Percentiles rank a stretch among this genome's conserved stretches.
These are phyloP conservation scores for Sitta carolinensis DNA, from an alignment of 2,797 vertebrate species.

Conservation along the genomic window DNA sequence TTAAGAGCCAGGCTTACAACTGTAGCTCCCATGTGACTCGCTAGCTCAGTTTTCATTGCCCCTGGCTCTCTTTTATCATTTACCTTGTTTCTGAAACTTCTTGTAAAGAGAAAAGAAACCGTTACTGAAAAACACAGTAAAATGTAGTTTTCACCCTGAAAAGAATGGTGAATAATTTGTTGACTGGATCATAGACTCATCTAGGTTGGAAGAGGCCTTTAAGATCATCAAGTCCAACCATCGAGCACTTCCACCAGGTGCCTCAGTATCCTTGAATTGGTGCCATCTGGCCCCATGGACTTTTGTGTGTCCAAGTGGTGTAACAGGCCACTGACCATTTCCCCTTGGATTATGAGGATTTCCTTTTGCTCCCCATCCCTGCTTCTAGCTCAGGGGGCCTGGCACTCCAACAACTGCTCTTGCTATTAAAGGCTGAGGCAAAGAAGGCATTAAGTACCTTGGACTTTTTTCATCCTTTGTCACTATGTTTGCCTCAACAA, in stretches of 20 bases:
- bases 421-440: not conserved
- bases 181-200: not conserved
- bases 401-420: not conserved
- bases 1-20: not conserved
- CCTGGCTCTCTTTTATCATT: slow-evolving; percentile 1
- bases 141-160: not conserved
- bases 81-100: slow-evolving; percentile 14
- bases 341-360: not conserved
- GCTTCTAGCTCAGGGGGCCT: not conserved
- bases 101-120: not conserved
- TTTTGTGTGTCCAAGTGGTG: not conserved
- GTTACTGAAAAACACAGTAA: not conserved
- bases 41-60: not conserved
- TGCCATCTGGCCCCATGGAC: too few species aligned
- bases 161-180: not conserved
- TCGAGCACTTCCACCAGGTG: not conserved
- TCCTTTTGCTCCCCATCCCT: not conserved
- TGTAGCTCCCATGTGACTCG: not conserved
- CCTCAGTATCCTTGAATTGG: not conserved
- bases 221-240: rapidly evolving
- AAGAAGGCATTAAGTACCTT: not conserved
- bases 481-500: not conserved
- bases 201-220: not conserved
- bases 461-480: not conserved
- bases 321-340: not conserved